Conservation (phyloP, 2,113 vertebrate genomes). For the Scomber scombrus region DNA sequence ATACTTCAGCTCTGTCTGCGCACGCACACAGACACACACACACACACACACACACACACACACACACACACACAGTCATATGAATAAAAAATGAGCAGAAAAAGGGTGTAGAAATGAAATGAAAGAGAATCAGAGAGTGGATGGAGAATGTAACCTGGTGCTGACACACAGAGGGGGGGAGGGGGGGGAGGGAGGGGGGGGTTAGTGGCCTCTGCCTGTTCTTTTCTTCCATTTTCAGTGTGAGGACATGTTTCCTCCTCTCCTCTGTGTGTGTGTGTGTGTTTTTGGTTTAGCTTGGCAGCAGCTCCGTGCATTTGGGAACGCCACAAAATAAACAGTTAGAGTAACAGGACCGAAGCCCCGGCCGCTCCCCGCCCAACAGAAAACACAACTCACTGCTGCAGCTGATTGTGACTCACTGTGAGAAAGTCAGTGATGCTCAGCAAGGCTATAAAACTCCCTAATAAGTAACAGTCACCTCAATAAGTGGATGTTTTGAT, state of each 20-base stretch:
- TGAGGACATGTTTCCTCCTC: neutral
- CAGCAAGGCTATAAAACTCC: neutral
- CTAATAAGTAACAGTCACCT: neutral
- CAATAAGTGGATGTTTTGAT: neutral
- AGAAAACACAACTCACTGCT: conserved; percentile 38
- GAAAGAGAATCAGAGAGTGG: conserved; percentile 28
- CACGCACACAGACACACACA: too few species aligned
- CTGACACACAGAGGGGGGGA: too few species aligned
- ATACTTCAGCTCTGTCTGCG: neutral
- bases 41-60: too few species aligned
- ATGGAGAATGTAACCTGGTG: conserved; percentile 35
- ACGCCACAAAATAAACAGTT: conserved; percentile 65
- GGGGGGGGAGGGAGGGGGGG: too few species aligned
- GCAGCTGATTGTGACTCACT: conserved; percentile 25
- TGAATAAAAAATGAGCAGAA: conserved; percentile 12
- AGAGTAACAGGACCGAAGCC: conserved; percentile 42
- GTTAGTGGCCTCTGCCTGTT: neutral
- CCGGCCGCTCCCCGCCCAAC: conserved; percentile 38
- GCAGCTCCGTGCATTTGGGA: conserved; percentile 48
- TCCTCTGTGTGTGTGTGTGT: conserved; percentile 15
- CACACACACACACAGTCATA: too few species aligned
- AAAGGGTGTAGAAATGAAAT: neutral
- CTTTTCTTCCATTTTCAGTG: neutral
- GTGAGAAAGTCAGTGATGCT: conserved; percentile 12
- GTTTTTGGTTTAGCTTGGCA: conserved; percentile 61